Percentiles rank a stretch among this genome's conserved stretches.
Evolutionary conservation across 1,140 invertebrate genomes (phyloP).

Genomic region (Drosophila tropicalis): DNA sequence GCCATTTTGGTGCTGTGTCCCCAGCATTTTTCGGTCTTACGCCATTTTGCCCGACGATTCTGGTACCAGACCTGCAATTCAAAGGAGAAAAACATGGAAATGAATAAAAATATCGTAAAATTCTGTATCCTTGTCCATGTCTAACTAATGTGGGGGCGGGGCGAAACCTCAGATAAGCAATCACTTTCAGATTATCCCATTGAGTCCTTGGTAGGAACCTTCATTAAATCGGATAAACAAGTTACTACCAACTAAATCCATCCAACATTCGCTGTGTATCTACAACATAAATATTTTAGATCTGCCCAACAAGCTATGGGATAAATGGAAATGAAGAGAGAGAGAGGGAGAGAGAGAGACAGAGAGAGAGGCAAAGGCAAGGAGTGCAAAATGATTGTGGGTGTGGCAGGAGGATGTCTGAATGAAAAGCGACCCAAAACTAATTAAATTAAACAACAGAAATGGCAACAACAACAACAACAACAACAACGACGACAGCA

Average conservation of each 20-base stretch:
- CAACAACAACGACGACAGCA: slow-evolving; percentile 7
- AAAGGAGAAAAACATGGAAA: background rate
- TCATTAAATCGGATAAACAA: too few species aligned
- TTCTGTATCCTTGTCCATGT: too few species aligned
- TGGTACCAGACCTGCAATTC: slow-evolving; percentile 97
- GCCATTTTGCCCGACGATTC: slow-evolving; percentile 98
- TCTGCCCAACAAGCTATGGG: too few species aligned
- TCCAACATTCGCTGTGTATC: too few species aligned
- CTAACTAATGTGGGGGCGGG: too few species aligned
- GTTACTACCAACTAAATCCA: too few species aligned
- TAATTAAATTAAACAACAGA: slow-evolving; percentile 67
- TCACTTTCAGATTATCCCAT: too few species aligned
- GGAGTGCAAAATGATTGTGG: background rate
- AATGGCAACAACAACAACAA: background rate
- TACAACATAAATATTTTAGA: too few species aligned
- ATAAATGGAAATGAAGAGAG: background rate
- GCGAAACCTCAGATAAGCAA: too few species aligned
- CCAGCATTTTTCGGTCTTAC: slow-evolving; percentile 99
- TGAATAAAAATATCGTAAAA: background rate
- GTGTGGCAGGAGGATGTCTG: background rate
- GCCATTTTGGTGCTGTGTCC: slow-evolving; percentile 99
- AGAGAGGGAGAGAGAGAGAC: too few species aligned
- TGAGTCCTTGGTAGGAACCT: too few species aligned
- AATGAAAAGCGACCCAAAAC: slow-evolving; percentile 57
- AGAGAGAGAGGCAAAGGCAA: background rate